Evolutionary conservation across 2,888 invertebrate species (phyloP).

Genomic region (Chrysopilus asiliformis): DNA sequence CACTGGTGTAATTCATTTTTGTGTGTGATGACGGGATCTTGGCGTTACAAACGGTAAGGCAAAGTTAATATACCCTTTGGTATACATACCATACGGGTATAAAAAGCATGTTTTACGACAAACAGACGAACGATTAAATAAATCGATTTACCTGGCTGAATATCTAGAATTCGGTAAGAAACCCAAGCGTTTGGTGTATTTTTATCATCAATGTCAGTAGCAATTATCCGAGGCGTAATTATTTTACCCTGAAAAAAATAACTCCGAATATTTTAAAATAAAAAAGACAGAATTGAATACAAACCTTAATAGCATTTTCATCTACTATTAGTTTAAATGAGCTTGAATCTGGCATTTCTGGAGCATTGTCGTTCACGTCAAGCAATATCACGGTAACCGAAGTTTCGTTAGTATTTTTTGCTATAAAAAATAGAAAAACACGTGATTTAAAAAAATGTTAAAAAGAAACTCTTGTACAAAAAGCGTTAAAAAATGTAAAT

Average conservation of each 20-base stretch:
- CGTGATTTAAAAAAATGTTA: conserved; percentile 1
- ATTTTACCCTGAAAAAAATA: no score
- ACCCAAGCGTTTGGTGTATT: conserved; percentile 41
- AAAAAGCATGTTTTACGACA: no score
- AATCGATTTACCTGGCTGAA: conserved; percentile 26
- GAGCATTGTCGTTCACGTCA: conserved; percentile 50
- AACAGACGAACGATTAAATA: no score
- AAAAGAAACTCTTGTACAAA: background rate
- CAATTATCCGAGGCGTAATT: conserved; percentile 32
- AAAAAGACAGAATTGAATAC: no score
- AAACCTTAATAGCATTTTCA: conserved; percentile 21
- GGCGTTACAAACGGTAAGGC: no score
- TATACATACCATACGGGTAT: no score
- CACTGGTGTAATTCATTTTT: no score
- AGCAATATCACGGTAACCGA: conserved; percentile 35
- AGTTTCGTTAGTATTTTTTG: conserved; percentile 21
- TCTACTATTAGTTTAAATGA: conserved; percentile 19
- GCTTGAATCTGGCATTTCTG: conserved; percentile 33
- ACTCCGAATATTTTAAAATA: no score
- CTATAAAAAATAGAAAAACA: conserved; percentile 10
- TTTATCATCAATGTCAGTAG: conserved; percentile 42
- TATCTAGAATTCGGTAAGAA: conserved; percentile 36
- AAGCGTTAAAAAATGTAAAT: no score
- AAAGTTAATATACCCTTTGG: no score
- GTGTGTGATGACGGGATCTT: no score